These are phyloP conservation scores for Bos javanicus DNA, from an alignment of 2,113 vertebrate species.

Conservation along the genomic window DNA sequence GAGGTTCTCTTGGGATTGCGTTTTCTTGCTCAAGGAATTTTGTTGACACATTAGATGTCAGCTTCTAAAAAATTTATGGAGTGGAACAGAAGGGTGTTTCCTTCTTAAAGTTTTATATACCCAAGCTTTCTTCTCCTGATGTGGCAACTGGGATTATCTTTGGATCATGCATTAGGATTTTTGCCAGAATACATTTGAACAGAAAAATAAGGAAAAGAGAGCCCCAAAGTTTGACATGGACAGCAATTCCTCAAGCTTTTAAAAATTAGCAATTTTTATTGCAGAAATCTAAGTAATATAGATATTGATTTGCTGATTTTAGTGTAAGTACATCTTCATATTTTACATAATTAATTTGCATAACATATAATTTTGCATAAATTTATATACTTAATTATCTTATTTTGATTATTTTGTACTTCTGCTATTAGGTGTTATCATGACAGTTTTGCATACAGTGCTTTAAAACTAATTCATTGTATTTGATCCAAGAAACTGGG, in stretches of 20 bases:
- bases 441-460: neutral
- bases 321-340: neutral
- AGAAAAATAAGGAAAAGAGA: neutral
- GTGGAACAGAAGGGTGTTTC: conserved; percentile 66
- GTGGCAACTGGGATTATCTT: conserved; percentile 18
- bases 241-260: neutral
- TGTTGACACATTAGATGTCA: conserved; percentile 66
- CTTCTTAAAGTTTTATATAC: conserved; percentile 53
- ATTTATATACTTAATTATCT: neutral
- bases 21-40: conserved; percentile 66
- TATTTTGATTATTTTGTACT: neutral
- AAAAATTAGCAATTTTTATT: neutral
- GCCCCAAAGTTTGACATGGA: neutral
- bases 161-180: neutral
- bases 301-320: neutral
- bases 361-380: neutral
- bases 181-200: conserved; percentile 43
- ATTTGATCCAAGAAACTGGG: neutral
- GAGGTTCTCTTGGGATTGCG: conserved; percentile 60
- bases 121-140: conserved; percentile 10
- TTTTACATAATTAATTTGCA: neutral
- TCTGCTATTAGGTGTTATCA: neutral
- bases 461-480: neutral
- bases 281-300: neutral
- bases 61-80: conserved; percentile 58